Base-by-base conservation (phyloP, 53 echinoderm and acorn worm species). In the Echinometra lucunter region DNA sequence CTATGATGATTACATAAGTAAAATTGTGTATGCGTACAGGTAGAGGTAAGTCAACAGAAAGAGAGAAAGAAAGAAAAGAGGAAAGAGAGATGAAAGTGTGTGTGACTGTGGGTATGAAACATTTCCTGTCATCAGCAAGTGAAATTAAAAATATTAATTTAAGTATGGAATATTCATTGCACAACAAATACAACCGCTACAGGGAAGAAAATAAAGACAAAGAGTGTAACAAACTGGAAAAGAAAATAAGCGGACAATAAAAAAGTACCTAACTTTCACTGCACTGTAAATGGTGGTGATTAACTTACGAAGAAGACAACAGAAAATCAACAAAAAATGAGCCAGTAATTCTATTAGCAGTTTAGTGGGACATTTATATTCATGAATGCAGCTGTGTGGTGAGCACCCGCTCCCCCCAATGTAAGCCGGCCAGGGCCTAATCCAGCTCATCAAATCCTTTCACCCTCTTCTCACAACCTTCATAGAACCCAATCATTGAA, bases 401-500 rank as follows among this genome's bases (percentile, higher is more conserved):
- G 60, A 6, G 57, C 58, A 89, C 89, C 89, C 58, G n/a, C n/a
- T n/a, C 23, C 47, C 91, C n/a, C 58, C 37, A 72, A 44, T 91
- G 70, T 67, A 38, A 91, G 45, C 21, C 37, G 91, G 91, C 66
- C 91, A 69, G 30, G 28, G 69, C 44, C 91, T 67, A 70, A 91
- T 91, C 91, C 91, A 60, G 91, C 70, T 45, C 91, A 91, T 91
- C 91, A 91, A 66, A 66, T 60, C 16, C 44, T 47, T 67, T 66
- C 93, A 91, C 91, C 75, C 75, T 74, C 80, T 53, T 57, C 78
- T 93, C 93, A 93, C 93, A 93, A n/a, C n/a, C 93, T 57, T 78
- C 78, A 91, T 42, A 91, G 91, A 60, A 66, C 91, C 66, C 91
- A 91, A 66, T 91, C 91, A 89, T 89, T 89, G 89, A 89, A 58